Conservation (phyloP, 30 jellyfish, hydroid and myxozoan species). For the Calvadosia cruxmelitensis region DNA sequence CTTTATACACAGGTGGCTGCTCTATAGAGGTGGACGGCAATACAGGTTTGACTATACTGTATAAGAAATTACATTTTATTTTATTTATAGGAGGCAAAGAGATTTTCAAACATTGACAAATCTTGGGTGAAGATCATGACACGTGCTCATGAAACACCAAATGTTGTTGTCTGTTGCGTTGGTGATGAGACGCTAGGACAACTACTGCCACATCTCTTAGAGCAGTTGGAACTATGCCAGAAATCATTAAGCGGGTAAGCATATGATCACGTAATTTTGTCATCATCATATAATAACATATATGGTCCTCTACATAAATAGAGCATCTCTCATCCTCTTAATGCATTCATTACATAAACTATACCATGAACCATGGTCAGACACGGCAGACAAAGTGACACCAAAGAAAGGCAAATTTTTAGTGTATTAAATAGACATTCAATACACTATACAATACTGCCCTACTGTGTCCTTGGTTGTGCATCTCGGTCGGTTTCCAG, state of each 20-base stretch:
- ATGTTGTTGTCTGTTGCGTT: constrained; percentile 63
- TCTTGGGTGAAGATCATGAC: constrained; percentile 77
- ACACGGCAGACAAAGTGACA: no score
- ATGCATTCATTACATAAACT: neutral
- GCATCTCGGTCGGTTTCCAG: no score
- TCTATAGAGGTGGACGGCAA: no score
- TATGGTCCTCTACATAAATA: neutral
- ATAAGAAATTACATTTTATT: no score
- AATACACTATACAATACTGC: no score
- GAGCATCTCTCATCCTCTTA: neutral
- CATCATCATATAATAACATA: neutral
- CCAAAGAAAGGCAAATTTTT: no score
- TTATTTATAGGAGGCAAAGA: constrained; percentile 48
- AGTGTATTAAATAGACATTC: no score
- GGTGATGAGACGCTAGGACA: constrained; percentile 72
- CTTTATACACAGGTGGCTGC: no score
- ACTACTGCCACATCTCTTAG: constrained; percentile 58
- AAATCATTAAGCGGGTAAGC: constrained; percentile 62
- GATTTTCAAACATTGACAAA: constrained; percentile 61
- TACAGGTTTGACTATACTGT: no score
- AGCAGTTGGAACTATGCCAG: constrained; percentile 68
- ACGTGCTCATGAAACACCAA: constrained; percentile 72
- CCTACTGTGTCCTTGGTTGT: no score
- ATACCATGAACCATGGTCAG: no score
- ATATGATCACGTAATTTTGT: neutral